Base-by-base conservation (phyloP, 2,888 invertebrate genomes). In the Trachelus tabidus region DNA sequence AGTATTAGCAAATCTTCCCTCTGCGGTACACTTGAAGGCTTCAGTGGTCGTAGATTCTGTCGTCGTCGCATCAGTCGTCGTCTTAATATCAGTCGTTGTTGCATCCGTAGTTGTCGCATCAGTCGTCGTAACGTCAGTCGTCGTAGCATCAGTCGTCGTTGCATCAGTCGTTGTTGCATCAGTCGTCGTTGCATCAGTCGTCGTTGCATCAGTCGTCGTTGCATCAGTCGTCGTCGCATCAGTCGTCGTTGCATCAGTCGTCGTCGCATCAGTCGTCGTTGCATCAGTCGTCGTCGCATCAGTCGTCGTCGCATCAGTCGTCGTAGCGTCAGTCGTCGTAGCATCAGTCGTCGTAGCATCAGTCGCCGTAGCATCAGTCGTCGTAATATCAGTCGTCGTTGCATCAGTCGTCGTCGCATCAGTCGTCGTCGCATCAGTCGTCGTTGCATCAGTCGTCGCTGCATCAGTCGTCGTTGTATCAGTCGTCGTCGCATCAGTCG, bases 1-100 rank as follows among this genome's bases (percentile, higher is more conserved):
- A 4, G 76, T 76, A 68, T 79, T 77, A 1, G 75, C 33, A 40
- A 81, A 85, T 75, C 81, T 80, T 15, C 84, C 84, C 30, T 73
- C 71, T 12, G 30, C 23, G 15, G 15, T 0, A 34, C 85, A 85
- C 12, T 6, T 34, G n/a, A 76, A 79, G n/a, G 56, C 1, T 33
- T 77, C 77, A 15, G 81, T 76, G 1, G 69, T 73, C 12, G 9
- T 68, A 11, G 78, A 12, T n/a, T 12, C 34, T n/a, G 79, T 77
- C 6, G 34, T 34, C 34, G 15, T 6, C 4, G 30, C 33, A 33
- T 33, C 33, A 33, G 33, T 33, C 33, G 33, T 3, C 3, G 33
- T 33, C n/a, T n/a, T n/a, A 3, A 76, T 11, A 12, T 12, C 34
- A 12, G 79, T 77, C 3, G 77, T 73, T 0, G 77, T 34, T 34